phyloP scores from a whole-genome alignment of 2,888 invertebrate genomes.

The Papilio protenor region DNA sequence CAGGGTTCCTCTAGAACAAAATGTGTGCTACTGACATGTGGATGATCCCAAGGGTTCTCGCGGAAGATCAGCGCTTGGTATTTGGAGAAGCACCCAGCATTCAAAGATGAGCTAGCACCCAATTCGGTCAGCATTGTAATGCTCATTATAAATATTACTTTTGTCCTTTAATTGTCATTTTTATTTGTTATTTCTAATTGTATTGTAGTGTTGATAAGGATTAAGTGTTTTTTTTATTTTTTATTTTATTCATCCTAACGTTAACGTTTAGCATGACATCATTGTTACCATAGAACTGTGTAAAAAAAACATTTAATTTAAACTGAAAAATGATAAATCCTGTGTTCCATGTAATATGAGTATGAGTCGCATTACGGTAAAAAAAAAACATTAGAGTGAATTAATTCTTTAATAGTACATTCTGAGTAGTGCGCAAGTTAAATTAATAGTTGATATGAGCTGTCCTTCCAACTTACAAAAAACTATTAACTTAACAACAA shows the following conservation, averaged over 20 bases:
- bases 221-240: not conserved
- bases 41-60: too few species aligned
- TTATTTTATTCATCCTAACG: not conserved
- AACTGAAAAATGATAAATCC: not conserved
- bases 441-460: not conserved
- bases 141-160: too few species aligned
- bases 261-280: conserved; percentile 1
- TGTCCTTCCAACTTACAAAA: not conserved
- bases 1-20: conserved; percentile 12
- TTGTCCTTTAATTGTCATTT: too few species aligned
- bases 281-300: not conserved
- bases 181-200: too few species aligned
- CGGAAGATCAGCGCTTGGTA: too few species aligned
- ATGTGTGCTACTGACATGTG: not conserved
- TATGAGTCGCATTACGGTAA: not conserved
- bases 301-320: conserved; percentile 4
- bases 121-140: too few species aligned
- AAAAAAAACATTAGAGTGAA: not conserved
- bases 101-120: too few species aligned
- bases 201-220: not conserved
- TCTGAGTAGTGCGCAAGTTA: not conserved
- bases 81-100: too few species aligned
- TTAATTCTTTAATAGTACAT: not conserved
- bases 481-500: not conserved
- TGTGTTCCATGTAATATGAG: conserved; percentile 9